Conservation (phyloP, 2,113 vertebrate genomes). For the Nothoprocta perdicaria region DNA sequence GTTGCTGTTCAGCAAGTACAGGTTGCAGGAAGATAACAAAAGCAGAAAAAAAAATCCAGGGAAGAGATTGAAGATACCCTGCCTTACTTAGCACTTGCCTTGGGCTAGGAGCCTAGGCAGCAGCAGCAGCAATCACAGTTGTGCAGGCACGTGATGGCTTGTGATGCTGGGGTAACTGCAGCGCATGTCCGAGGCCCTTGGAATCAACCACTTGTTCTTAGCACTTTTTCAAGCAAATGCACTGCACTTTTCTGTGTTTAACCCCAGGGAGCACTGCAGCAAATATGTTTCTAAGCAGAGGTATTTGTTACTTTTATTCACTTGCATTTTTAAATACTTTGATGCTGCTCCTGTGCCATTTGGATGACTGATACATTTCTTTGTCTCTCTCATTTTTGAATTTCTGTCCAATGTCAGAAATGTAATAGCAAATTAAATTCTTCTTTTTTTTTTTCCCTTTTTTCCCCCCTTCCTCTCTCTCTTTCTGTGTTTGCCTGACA, state of each 20-base stretch:
- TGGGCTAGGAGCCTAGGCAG: constrained; percentile 16
- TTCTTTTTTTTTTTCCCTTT: constrained; percentile 2
- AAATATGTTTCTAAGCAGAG: background rate
- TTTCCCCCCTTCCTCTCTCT: background rate
- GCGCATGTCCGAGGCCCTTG: background rate
- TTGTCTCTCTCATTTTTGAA: constrained; percentile 52
- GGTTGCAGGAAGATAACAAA: constrained; percentile 38
- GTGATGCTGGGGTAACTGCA: constrained; percentile 26
- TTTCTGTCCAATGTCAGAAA: constrained; percentile 59
- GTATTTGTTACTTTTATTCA: constrained; percentile 19
- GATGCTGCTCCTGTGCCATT: constrained; percentile 40
- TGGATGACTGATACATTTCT: constrained; percentile 47
- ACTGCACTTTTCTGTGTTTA: background rate
- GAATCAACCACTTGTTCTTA: background rate
- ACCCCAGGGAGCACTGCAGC: background rate
- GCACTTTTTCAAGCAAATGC: background rate
- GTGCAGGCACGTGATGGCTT: constrained; percentile 50
- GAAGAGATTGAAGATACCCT: constrained; percentile 47
- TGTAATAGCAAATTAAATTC: constrained; percentile 72
- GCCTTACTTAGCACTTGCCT: constrained; percentile 32
- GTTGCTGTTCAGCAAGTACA: background rate
- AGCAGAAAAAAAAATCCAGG: constrained; percentile 36
- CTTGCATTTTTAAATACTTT: constrained; percentile 42
- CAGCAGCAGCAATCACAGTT: background rate
- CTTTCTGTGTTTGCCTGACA: constrained; percentile 76